Conservation (phyloP, 1,140 invertebrate genomes). For the Trichomalopsis sarcophagae region DNA sequence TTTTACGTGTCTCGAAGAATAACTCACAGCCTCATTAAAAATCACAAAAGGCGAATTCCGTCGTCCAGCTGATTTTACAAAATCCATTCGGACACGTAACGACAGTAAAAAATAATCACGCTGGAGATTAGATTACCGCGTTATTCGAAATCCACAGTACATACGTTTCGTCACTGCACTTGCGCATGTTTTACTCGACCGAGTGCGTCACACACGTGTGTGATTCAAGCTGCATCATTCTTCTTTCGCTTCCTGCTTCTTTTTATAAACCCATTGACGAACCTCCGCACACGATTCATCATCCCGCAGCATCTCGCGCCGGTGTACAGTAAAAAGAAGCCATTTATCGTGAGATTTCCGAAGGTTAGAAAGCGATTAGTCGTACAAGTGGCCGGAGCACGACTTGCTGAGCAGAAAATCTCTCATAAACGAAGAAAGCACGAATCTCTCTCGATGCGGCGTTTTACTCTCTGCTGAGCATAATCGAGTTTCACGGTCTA, state of each 20-base stretch:
- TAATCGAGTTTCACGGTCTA: conserved; percentile 49
- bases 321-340: neutral
- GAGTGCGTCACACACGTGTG: conserved; percentile 14
- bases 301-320: neutral
- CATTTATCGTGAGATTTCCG: neutral
- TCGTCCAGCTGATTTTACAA: neutral
- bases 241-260: neutral
- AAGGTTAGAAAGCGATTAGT: conserved; percentile 42
- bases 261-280: neutral
- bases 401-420: conserved; percentile 23
- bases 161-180: neutral
- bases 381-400: neutral
- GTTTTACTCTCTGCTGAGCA: conserved; percentile 26
- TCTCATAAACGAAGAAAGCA: conserved; percentile 41
- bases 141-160: neutral
- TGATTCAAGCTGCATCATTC: conserved; percentile 32
- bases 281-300: neutral
- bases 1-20: no score
- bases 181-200: neutral
- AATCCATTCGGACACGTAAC: conserved; percentile 14
- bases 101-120: neutral
- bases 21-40: no score
- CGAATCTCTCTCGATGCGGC: neutral
- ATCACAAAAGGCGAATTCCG: neutral
- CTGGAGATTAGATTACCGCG: conserved; percentile 18